Evolutionary conservation across 2,797 vertebrate genomes (phyloP).

Genomic region (Serranus cabrilla): DNA sequence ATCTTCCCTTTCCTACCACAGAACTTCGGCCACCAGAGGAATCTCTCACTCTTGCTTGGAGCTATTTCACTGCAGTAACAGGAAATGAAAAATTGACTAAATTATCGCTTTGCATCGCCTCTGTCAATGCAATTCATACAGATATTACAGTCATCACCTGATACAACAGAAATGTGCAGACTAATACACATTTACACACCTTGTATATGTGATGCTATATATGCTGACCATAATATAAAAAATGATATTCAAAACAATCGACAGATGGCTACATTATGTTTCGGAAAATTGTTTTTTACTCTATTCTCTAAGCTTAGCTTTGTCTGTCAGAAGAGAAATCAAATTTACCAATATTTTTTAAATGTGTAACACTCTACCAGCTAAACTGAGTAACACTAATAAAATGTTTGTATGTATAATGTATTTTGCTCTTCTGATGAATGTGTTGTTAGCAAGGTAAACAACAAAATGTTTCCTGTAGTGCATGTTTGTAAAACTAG

Average conservation of each 20-base stretch:
- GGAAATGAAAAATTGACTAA: slow-evolving; percentile 14
- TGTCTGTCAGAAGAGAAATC: background rate
- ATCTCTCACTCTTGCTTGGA: slow-evolving; percentile 40
- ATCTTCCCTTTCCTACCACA: slow-evolving; percentile 68
- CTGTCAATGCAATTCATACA: slow-evolving; percentile 1
- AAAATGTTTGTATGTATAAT: background rate
- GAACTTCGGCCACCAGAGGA: slow-evolving; percentile 41
- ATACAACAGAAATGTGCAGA: background rate
- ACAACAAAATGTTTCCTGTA: background rate
- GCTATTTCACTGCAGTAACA: slow-evolving; percentile 24
- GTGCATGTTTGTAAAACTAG: background rate
- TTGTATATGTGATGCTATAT: background rate
- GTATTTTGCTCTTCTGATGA: slow-evolving; percentile 1
- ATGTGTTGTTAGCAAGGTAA: background rate
- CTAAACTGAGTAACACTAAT: background rate
- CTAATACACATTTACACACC: no score
- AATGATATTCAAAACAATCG: background rate
- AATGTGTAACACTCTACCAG: background rate
- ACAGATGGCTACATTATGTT: background rate
- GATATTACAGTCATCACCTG: slow-evolving; percentile 2
- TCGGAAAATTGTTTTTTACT: background rate
- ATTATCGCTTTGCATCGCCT: slow-evolving; percentile 11
- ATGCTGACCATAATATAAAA: background rate
- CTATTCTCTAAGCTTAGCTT: background rate
- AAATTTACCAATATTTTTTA: background rate